These are phyloP conservation scores for Stenodera caucasica DNA, from an alignment of 2,888 invertebrate species.

Conservation along the genomic window DNA sequence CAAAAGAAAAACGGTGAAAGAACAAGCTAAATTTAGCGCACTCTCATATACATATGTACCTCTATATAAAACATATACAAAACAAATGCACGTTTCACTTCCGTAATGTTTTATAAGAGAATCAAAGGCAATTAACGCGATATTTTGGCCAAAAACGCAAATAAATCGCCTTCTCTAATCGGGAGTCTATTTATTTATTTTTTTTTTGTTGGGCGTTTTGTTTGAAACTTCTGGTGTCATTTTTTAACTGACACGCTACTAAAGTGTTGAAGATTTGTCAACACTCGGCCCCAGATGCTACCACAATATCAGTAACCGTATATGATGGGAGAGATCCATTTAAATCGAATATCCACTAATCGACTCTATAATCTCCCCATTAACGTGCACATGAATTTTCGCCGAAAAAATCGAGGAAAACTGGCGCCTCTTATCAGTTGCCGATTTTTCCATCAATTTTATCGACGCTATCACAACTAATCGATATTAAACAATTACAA, in stretches of 20 bases:
- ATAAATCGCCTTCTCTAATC: no score
- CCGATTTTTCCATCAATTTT: no score
- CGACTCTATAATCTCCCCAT: no score
- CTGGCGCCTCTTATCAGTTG: constrained; percentile 2
- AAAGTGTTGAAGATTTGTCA: constrained; percentile 8
- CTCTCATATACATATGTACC: neutral
- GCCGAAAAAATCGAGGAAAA: neutral
- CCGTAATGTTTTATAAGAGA: neutral
- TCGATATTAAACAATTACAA: no score
- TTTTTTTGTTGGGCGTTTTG: no score
- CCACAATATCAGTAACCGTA: neutral
- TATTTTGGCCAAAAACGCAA: neutral
- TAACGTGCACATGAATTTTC: no score
- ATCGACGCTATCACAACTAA: neutral
- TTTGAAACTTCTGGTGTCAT: no score
- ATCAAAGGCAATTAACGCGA: neutral
- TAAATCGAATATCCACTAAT: no score
- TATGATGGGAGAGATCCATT: neutral
- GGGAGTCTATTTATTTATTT: no score
- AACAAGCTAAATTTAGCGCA: constrained; percentile 1
- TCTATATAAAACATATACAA: constrained; percentile 1
- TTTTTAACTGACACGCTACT: neutral
- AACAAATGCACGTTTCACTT: constrained; percentile 5
- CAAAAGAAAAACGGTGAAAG: neutral
- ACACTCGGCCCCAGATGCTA: constrained; percentile 1